Evolutionary conservation across 2,113 vertebrate genomes (phyloP), one percentile per base, ranked within the genome.

Genomic region (Tapirus terrestris): DNA sequence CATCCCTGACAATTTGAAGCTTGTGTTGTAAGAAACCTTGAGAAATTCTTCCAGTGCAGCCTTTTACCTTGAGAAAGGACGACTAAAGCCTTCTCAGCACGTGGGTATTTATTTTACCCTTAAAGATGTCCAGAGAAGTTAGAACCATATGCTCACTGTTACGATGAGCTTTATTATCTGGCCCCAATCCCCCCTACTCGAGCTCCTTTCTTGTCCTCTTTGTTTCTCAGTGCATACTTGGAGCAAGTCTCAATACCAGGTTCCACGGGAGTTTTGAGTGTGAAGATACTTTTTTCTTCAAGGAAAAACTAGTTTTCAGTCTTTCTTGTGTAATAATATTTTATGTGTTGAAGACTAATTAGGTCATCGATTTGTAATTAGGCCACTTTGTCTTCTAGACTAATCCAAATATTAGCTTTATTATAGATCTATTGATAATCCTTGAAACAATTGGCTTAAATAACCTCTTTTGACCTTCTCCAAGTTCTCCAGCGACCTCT

Each of bases 291-390:
- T 91, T 73, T 70, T 86, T 73, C 63, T 70, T 92, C 21, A 92
- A 96, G 87, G 48, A 65, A 96, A 93, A 98, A 68, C 82, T 60
- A 89, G 56, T 90, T 96, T 94, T 90, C 53, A 80, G 31, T 72
- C 29, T 96, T 29, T 63, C 86, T 67, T 65, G 76, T 77, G 73
- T 82, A 96, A 82, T 95, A 91, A 63, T 94, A 63, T 81, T 95
- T 94, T 92, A 67, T 94, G 72, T 72, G 31, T 53, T 81, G 61
- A 72, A 93, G 51, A 97, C 58, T 91, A 96, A 95, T 93, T 97
- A 96, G 97, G 87, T 81, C 87, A 93, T 94, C 83, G 29, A 56
- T 92, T 92, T 96, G 68, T 94, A 96, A 90, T 91, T 73, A 94
- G 90, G 51, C 29, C 88, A 80, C 63, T 94, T 95, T 96, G 97